These are phyloP conservation scores for Emydoidea blandingii DNA, from an alignment of 2,797 vertebrate species.

Conservation along the genomic window DNA sequence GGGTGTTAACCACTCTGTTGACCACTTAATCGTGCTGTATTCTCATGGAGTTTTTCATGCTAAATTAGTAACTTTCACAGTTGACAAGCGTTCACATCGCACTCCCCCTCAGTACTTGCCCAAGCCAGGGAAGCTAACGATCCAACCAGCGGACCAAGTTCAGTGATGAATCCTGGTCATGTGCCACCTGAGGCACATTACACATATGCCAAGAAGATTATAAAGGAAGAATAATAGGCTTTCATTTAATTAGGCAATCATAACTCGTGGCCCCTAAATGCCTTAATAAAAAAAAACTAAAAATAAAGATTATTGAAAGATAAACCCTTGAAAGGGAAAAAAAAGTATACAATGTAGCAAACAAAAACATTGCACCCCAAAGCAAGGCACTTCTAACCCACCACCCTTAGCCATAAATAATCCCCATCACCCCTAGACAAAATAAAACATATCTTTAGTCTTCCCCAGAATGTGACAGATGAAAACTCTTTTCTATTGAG, in stretches of 20 bases:
- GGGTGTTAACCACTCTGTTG: background rate
- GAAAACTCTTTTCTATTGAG: background rate
- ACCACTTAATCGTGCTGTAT: background rate
- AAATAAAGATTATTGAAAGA: background rate
- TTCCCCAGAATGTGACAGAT: background rate
- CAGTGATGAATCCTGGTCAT: no score
- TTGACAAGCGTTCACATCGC: no score
- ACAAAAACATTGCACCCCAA: background rate
- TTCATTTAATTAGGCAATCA: background rate
- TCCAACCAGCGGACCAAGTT: no score
- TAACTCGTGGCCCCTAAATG: background rate
- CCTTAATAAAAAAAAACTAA: background rate
- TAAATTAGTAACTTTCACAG: background rate
- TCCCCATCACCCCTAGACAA: background rate
- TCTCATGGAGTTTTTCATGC: background rate
- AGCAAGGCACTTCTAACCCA: background rate
- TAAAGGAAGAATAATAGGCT: background rate
- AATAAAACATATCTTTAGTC: background rate
- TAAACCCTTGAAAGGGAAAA: background rate
- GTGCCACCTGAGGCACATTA: no score
- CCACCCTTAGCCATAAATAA: background rate
- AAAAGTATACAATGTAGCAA: background rate
- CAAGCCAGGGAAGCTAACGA: no score
- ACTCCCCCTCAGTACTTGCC: no score
- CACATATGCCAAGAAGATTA: background rate